Evolutionary conservation across 2,113 vertebrate species (phyloP).

Genomic region (Proteles cristata): DNA sequence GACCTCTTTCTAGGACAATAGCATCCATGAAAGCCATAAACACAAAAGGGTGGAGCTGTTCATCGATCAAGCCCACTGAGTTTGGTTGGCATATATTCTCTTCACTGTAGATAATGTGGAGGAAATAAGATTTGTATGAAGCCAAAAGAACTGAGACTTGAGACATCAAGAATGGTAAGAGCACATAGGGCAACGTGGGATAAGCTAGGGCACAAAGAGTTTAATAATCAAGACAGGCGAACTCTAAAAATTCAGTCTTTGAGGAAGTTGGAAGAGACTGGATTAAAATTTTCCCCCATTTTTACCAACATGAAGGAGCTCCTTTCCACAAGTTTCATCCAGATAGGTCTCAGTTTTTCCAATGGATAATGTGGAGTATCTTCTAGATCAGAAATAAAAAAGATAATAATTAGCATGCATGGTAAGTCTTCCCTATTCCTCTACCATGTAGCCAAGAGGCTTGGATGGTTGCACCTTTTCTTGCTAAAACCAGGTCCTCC

Average conservation of each 20-base stretch:
- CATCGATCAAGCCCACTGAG: too few relatives aligned
- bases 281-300: neutral
- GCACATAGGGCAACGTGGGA: too few relatives aligned
- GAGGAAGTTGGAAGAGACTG: neutral
- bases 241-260: neutral
- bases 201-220: neutral
- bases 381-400: neutral
- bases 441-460: neutral
- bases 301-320: neutral
- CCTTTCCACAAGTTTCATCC: neutral
- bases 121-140: neutral
- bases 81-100: neutral
- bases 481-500: neutral
- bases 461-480: neutral
- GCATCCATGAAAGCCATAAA: neutral
- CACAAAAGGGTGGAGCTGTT: neutral
- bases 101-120: neutral
- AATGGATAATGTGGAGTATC: neutral
- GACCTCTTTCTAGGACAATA: neutral
- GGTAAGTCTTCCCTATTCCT: neutral
- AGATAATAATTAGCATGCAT: neutral
- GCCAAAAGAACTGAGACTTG: neutral
- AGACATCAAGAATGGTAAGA: neutral
- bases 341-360: neutral
- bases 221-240: neutral